Evolutionary conservation across 1,140 invertebrate species (phyloP).

Genomic region (Augochlora pura): DNA sequence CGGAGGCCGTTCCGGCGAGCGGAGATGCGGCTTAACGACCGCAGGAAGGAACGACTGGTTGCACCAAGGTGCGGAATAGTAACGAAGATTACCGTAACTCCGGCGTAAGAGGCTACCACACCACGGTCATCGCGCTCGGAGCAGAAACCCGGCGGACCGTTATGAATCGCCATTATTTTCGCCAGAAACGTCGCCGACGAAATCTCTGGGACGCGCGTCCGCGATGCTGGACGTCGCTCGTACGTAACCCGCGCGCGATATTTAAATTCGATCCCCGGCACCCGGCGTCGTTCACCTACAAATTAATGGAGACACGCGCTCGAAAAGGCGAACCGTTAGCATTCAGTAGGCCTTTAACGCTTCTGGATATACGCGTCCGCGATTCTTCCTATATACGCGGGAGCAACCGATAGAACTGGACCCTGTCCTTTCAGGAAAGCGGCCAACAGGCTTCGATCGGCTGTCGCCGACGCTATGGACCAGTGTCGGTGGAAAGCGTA

Average conservation of each 20-base stretch:
- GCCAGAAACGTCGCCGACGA: not conserved
- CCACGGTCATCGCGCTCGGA: slow-evolving; percentile 33
- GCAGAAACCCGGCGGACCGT: slow-evolving; percentile 31
- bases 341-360: slow-evolving; percentile 15
- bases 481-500: no score
- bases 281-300: not conserved
- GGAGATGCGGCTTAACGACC: slow-evolving; percentile 11
- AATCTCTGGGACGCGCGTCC: not conserved
- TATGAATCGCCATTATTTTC: slow-evolving; percentile 35
- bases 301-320: not conserved
- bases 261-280: no score
- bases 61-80: slow-evolving; percentile 39
- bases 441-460: not conserved
- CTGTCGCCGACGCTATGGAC: no score
- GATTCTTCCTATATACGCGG: not conserved
- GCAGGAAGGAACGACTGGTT: slow-evolving; percentile 24
- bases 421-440: not conserved
- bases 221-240: no score
- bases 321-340: slow-evolving; percentile 28
- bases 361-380: not conserved
- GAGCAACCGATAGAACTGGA: not conserved
- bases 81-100: slow-evolving; percentile 48
- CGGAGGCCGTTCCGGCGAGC: not conserved
- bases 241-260: no score
- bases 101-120: slow-evolving; percentile 16